Conservation (phyloP, 2,888 invertebrate species). For the Sesamia inferens region DNA sequence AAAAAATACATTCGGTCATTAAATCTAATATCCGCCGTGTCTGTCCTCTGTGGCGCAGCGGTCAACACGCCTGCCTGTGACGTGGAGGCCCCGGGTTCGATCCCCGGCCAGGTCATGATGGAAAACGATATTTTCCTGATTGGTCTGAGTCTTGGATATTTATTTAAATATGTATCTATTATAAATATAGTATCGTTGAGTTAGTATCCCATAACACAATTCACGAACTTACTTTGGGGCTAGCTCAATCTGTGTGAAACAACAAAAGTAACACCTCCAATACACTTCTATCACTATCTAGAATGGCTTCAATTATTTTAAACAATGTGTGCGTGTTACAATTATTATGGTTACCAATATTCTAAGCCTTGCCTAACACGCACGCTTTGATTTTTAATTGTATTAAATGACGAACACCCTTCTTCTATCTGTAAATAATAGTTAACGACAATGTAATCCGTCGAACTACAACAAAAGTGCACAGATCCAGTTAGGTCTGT, state of each 20-base stretch:
- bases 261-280: background rate
- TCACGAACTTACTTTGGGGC: no score
- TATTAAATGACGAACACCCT: background rate
- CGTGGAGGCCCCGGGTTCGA: no score
- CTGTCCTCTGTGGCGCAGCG: no score
- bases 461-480: slow-evolving; percentile 45
- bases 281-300: background rate
- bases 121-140: no score
- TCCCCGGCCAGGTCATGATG: no score
- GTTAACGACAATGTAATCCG: slow-evolving; percentile 32
- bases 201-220: no score
- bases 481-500: slow-evolving; percentile 58
- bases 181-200: no score
- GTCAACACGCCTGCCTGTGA: no score
- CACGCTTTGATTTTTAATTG: background rate
- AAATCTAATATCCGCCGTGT: no score
- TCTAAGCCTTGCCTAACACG: background rate
- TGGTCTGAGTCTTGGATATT: no score
- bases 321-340: background rate
- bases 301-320: background rate
- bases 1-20: background rate
- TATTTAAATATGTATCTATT: no score
- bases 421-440: background rate
- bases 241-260: no score
- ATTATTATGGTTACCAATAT: background rate